Evolutionary conservation across 2,888 invertebrate genomes (phyloP), one percentile per base, ranked within the genome.

Genomic region (Electrophaes corylata): DNA sequence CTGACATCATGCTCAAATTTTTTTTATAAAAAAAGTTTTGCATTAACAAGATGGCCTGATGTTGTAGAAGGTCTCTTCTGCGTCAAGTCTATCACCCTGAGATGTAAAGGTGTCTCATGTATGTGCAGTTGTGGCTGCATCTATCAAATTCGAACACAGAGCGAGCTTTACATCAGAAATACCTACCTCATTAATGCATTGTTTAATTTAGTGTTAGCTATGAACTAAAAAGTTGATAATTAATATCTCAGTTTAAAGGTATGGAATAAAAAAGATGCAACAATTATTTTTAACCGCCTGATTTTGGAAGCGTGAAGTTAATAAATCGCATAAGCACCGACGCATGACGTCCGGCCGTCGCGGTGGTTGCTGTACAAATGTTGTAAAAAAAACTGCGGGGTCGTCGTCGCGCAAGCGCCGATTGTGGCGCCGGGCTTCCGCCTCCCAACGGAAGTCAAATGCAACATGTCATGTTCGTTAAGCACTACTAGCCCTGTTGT

Each of bases 391-490:
- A 79, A 79, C 78, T 80, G 78, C 82, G 75, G 76, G 76, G 73
- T 73, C 69, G 73, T 73, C 69, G 73, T 58, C 72, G 73, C 73
- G 79, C 79, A 78, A 73, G 84, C 84, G 85, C 81, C 81, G 69
- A 19, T 49, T 40, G 66, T 81, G 87, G 87, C 88, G 88, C 88
- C 87, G 65, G 64, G 65, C 75, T 86, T 88, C 88, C 89, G 83
- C 75, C 74, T 72, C 69, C 60, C 70, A 70, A 75, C 86, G 89
- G 89, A 90, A 88, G 87, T 76, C 77, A 78, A 80, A 79, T 86
- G 87, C 88, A 87, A 86, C 84, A 65, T 78, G 82, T 76, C 78
- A 75, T 81, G 85, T 78, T 81, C 76, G 85, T 81, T 80, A 84
- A 80, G 84, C 81, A 79, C 84, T 83, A 84, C 76, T 78, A 76